A percentile compares a stretch with the other conserved stretches of the same genome.
Evolutionary conservation across 2,113 vertebrate genomes (phyloP).

Genomic region (Pterocles burchelli): DNA sequence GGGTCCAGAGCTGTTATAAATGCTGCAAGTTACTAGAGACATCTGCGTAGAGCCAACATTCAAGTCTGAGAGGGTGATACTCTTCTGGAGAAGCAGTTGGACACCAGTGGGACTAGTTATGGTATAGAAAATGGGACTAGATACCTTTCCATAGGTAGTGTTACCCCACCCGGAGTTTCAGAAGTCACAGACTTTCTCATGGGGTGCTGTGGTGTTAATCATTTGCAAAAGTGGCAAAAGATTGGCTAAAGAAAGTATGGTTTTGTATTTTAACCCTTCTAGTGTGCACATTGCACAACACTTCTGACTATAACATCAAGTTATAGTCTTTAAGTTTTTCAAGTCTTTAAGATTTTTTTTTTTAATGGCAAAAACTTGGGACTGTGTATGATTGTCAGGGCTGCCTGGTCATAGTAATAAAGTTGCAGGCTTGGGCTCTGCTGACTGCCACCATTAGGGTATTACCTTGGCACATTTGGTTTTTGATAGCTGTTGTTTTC

Average conservation of each 20-base stretch:
- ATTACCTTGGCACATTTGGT: background rate
- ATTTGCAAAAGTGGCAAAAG: constrained; percentile 13
- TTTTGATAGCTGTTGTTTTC: background rate
- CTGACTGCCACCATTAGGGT: background rate
- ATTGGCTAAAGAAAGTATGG: background rate
- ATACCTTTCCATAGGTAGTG: background rate
- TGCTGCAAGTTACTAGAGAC: background rate
- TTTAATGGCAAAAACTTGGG: background rate
- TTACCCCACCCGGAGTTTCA: background rate
- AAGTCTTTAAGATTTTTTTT: background rate
- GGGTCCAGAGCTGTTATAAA: background rate
- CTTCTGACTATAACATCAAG: background rate
- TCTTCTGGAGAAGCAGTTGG: background rate
- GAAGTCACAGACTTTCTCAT: background rate
- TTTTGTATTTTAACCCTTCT: background rate
- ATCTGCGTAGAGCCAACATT: background rate
- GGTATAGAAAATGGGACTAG: background rate
- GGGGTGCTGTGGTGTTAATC: background rate
- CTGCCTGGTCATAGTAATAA: background rate
- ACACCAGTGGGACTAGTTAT: background rate
- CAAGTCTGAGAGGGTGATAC: background rate
- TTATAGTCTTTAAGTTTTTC: background rate
- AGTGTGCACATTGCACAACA: background rate
- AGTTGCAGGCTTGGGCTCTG: background rate
- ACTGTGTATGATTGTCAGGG: background rate